Base-by-base conservation (phyloP, 37 sponge, comb jelly and placozoan genomes). In the Cladorhizidae sp. region DNA sequence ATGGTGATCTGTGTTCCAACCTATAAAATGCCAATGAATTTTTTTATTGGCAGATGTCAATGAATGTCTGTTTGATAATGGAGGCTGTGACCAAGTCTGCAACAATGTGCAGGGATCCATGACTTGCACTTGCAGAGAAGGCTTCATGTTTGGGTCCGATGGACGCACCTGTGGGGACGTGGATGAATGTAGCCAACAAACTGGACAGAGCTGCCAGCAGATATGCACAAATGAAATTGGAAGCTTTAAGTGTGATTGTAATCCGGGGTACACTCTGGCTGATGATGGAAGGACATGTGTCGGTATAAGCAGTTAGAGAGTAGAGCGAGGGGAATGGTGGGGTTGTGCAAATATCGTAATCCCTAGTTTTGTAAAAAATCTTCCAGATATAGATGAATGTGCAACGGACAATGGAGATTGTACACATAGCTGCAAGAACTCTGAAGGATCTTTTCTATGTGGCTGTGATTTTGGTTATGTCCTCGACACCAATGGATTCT, bases 331-430 rank as follows among this genome's bases (percentile, higher is more conserved):
- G n/a, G n/a, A n/a, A n/a, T n/a, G n/a, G n/a, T n/a, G n/a, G n/a
- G n/a, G n/a, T n/a, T n/a, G n/a, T n/a, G n/a, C n/a, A n/a, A n/a
- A n/a, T n/a, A n/a, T n/a, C n/a, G n/a, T n/a, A n/a, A n/a, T n/a
- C n/a, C n/a, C n/a, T n/a, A n/a, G n/a, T n/a, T n/a, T n/a, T n/a
- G n/a, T n/a, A n/a, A n/a, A n/a, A n/a, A n/a, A n/a, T n/a, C 1
- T 33, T n/a, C 52, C 12, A 79, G 89, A 88, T 39, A 36, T 89
- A 18, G 73, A 89, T 78, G 90, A 89, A 43, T 89, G 90, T 52
- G 20, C 58, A 28, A 43, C 72, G 1, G 43, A 42, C 56, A 89
- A 78, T 65, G 85, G 80, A 58, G 79, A 69, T 17, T 89, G 90
- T 64, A 58, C 31, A 8, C 80, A 84, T 36, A 70, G 28, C 0